phyloP scores from a whole-genome alignment of 2,113 vertebrate species.

The Todiramphus chloris region DNA sequence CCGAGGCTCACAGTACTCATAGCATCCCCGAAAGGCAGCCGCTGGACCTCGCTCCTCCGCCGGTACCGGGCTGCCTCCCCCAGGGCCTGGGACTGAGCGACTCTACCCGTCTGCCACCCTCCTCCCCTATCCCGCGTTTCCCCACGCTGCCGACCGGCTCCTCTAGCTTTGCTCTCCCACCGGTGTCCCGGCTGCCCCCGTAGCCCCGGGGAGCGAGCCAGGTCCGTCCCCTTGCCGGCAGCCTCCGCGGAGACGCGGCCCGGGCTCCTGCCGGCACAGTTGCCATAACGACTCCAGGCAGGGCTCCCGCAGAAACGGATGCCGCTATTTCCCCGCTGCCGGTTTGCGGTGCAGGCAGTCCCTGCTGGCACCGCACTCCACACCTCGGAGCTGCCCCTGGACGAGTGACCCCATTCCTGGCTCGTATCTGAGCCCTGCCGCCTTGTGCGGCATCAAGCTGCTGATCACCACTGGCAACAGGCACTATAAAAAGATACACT shows the following conservation, averaged over 20 bases:
- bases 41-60: not conserved
- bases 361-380: no score
- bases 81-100: not conserved
- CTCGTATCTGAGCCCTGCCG: not conserved
- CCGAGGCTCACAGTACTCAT: not conserved
- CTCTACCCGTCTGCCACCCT: not conserved
- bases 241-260: not conserved
- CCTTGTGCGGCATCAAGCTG: not conserved
- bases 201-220: not conserved
- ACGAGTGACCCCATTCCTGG: not conserved
- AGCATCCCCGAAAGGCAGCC: not conserved
- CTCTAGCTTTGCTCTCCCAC: no score
- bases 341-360: not conserved
- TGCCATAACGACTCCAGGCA: constrained; percentile 41
- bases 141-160: not conserved
- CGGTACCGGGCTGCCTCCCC: not conserved
- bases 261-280: not conserved
- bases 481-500: not conserved
- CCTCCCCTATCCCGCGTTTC: not conserved
- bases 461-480: not conserved
- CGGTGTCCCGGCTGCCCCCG: not conserved
- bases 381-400: not conserved
- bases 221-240: not conserved
- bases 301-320: not conserved
- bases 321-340: not conserved